Evolutionary conservation across 2,113 vertebrate species (phyloP), one percentile per base, ranked within the genome.

Genomic region (Brachyhypopomus gauderio): DNA sequence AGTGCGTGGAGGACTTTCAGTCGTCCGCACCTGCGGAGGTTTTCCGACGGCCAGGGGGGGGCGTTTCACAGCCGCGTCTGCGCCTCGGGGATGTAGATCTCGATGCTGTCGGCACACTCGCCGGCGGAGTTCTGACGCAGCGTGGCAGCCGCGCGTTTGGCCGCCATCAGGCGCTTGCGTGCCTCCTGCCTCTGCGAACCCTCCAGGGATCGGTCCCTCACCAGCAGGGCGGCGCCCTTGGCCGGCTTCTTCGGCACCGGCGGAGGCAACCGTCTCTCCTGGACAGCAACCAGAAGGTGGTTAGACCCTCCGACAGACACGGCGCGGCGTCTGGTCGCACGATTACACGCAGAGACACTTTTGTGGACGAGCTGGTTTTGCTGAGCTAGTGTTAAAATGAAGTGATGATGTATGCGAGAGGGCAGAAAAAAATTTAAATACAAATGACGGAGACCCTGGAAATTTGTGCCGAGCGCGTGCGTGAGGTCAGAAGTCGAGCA

Each of bases 31-130:
- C 38, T 75, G 66, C 70, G 30, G 27, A 70, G 66, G 80, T 38
- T 34, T 79, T 12, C 77, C 77, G 69, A 71, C 78, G 48, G 70
- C 80, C 80, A 85, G 87, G 86, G 86, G 67, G 6, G 7, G 5
- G 56, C 48, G 8, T 34, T 90, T 98, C 95, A 98, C 93, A 98
- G 95, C 93, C 97, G 94, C 91, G 97, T 98, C 92, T 99, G 97
- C 80, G 97, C 97, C 92, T 99, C 97, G 4, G 96, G 97, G 92
- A 98, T 99, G 93, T 98, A 99, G 93, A 98, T 98, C 93, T 98
- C 97, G 27, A 98, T 98, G 94, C 96, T 97, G 94, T 99, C 96
- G 30, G 95, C 95, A 20, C 96, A 98, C 91, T 98, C 97, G 0
- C 97, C 98, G 82, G 96, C 96, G 20, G 97, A 98, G 94, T 95